Conservation (phyloP, 92 coral and sea anemone species). For the Muricea muricata region DNA sequence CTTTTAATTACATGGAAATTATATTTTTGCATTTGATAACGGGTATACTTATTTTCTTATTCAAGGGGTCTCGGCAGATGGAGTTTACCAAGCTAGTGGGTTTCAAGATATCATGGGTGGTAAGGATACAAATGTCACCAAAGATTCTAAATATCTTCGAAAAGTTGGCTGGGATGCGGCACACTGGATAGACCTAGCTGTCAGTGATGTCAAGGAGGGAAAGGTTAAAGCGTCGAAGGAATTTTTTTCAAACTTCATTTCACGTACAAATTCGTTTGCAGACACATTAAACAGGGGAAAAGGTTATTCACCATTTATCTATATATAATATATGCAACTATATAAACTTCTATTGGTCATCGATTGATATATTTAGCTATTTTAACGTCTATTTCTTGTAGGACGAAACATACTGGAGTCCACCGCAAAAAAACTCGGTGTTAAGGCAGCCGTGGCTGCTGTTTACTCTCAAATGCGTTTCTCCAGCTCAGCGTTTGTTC, state of each 20-base stretch:
- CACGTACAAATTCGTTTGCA: constrained; percentile 19
- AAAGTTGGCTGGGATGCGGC: constrained; percentile 29
- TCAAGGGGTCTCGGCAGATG: constrained; percentile 26
- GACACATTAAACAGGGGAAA: constrained; percentile 30
- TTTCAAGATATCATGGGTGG: background rate
- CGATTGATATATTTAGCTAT: background rate
- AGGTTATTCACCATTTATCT: background rate
- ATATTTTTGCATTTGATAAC: no score
- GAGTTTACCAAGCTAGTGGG: constrained; percentile 38
- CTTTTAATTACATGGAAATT: no score
- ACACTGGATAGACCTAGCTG: constrained; percentile 30
- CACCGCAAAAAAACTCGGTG: background rate
- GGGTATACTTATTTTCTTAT: background rate
- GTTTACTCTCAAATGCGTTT: constrained; percentile 8
- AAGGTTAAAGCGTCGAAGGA: constrained; percentile 14
- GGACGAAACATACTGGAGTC: constrained; percentile 3
- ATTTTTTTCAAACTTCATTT: constrained; percentile 5
- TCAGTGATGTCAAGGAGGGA: constrained; percentile 29
- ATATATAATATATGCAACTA: background rate
- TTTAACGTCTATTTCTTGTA: no score
- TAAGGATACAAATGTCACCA: background rate
- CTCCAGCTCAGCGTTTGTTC: background rate
- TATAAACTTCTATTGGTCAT: background rate
- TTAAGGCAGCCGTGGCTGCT: background rate
- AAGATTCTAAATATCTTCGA: background rate